A percentile compares a stretch with the other conserved stretches of the same genome.
phyloP scores from a whole-genome alignment of 2,888 invertebrate genomes.

The Clanis bilineata region DNA sequence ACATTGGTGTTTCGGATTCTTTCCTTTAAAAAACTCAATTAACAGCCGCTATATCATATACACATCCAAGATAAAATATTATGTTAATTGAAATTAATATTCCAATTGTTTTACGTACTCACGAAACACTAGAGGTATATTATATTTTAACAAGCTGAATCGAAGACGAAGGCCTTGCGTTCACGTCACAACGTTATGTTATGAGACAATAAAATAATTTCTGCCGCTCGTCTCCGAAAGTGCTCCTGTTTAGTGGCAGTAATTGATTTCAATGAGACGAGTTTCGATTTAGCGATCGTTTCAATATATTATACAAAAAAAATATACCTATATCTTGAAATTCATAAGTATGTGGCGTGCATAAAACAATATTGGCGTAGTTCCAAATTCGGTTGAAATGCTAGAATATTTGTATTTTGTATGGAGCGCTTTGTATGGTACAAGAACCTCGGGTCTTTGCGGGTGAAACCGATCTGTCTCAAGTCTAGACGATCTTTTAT shows the following conservation, averaged over 20 bases:
- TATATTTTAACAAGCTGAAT: conserved; percentile 58
- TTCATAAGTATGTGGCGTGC: neutral
- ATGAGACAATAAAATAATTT: conserved; percentile 49
- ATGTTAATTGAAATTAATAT: conserved; percentile 25
- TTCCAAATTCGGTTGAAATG: conserved; percentile 7
- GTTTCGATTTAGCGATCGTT: conserved; percentile 36
- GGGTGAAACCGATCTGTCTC: conserved; percentile 14
- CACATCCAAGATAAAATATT: no score
- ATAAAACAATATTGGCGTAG: conserved; percentile 15
- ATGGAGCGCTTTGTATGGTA: neutral
- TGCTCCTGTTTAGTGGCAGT: conserved; percentile 41
- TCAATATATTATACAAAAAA: conserved; percentile 10
- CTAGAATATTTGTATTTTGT: neutral
- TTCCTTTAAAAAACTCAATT: neutral
- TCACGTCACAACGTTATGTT: conserved; percentile 37
- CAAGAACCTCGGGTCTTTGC: conserved; percentile 21
- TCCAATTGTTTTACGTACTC: conserved; percentile 40
- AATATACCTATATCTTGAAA: neutral
- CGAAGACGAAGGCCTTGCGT: conserved; percentile 49
- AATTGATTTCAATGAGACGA: conserved; percentile 41
- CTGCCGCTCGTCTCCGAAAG: conserved; percentile 47
- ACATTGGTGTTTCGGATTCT: neutral
- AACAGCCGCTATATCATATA: neutral
- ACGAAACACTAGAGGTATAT: conserved; percentile 38
- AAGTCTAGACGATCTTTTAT: neutral